Percentiles rank a stretch among this genome's conserved stretches.
Conservation (phyloP, 1,140 invertebrate genomes). For the Ephestia elutella region DNA sequence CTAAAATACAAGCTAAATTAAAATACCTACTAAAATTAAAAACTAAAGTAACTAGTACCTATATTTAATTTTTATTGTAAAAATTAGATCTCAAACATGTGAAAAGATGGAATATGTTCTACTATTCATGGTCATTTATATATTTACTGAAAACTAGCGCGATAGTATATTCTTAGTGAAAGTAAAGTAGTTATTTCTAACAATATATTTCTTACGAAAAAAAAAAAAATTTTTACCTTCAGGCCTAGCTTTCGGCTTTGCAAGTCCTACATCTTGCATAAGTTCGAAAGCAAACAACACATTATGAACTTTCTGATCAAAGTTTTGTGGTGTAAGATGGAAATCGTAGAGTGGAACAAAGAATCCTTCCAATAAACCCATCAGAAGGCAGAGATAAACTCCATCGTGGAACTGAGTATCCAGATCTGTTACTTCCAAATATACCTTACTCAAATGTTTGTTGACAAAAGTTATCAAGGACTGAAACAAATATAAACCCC, state of each 20-base stretch:
- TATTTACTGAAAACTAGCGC: too few species aligned
- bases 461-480: conserved; percentile 98
- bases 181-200: too few species aligned
- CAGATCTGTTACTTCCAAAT: conserved; percentile 95
- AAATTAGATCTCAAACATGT: too few species aligned
- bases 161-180: too few species aligned
- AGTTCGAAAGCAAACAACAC: conserved; percentile 97
- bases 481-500: conserved; percentile 69
- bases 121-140: too few species aligned
- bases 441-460: conserved; percentile 97
- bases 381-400: conserved; percentile 94
- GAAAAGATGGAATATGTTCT: too few species aligned
- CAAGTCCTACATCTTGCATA: conserved; percentile 98
- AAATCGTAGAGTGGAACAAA: conserved; percentile 98
- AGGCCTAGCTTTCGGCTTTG: conserved; percentile 95
- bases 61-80: too few species aligned
- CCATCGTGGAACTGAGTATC: conserved; percentile 98
- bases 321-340: conserved; percentile 91
- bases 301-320: conserved; percentile 97
- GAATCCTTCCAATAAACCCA: conserved; percentile 97
- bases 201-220: not conserved
- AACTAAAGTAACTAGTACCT: too few species aligned
- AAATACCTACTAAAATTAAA: too few species aligned
- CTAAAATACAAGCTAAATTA: too few species aligned
- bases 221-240: conserved; percentile 81